phyloP scores from a whole-genome alignment of 2,888 invertebrate species.

The Chaetogeoica ovagalla region DNA sequence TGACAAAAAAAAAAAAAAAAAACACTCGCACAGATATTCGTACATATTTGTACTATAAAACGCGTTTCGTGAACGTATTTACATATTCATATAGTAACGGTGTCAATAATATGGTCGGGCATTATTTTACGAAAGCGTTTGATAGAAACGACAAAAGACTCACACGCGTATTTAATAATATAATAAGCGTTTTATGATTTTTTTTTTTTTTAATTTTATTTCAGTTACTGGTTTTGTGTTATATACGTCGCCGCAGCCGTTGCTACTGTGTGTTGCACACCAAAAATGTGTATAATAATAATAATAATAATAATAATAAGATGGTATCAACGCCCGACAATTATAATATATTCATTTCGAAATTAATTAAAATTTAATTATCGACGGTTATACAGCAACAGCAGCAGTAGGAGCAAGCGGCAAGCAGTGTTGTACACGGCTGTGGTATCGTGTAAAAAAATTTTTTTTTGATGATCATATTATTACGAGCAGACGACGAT shows the following conservation, averaged over 20 bases:
- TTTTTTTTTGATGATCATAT: slow-evolving; percentile 9
- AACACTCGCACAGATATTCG: no score
- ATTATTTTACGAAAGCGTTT: no score
- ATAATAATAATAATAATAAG: slow-evolving; percentile 1
- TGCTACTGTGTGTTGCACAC: slow-evolving; percentile 35
- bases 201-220: no score
- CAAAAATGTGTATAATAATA: not conserved
- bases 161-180: not conserved
- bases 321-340: slow-evolving; percentile 42
- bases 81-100: no score
- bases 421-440: no score
- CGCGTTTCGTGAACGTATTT: no score
- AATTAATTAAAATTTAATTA: slow-evolving; percentile 52
- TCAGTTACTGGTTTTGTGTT: no score
- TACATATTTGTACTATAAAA: no score
- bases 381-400: not conserved
- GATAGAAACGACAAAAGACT: not conserved
- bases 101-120: no score
- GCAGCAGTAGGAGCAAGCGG: no score
- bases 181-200: not conserved
- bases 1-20: no score
- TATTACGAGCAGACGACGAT: slow-evolving; percentile 12
- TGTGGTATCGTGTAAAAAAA: slow-evolving; percentile 32
- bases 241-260: not conserved
- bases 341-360: slow-evolving; percentile 40